Evolutionary conservation across 2,888 invertebrate species (phyloP).

Genomic region (Chloroclystis v-ata): DNA sequence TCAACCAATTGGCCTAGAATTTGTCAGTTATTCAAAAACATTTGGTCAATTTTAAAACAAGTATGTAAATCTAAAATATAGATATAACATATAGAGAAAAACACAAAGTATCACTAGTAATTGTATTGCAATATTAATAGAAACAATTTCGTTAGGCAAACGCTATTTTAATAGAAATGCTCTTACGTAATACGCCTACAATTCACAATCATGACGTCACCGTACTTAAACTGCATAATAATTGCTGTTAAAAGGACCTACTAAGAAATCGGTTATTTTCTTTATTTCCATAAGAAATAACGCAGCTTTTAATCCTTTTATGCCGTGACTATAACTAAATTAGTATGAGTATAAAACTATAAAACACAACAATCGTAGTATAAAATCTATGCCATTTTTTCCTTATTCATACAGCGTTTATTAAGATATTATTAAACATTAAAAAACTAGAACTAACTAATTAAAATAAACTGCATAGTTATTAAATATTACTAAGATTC

Average conservation of each 20-base stretch:
- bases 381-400: background rate
- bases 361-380: background rate
- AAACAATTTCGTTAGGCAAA: background rate
- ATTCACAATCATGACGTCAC: slow-evolving; percentile 1
- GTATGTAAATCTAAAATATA: too few species aligned
- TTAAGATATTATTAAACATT: too few species aligned
- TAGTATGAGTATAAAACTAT: background rate
- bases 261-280: background rate
- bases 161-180: background rate
- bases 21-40: too few species aligned
- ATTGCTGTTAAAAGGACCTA: background rate
- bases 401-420: too few species aligned
- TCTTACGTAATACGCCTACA: background rate
- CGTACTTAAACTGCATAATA: background rate
- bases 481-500: too few species aligned
- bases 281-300: slow-evolving; percentile 12
- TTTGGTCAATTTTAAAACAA: too few species aligned
- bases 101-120: too few species aligned
- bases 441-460: too few species aligned
- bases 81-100: too few species aligned
- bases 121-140: too few species aligned
- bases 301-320: slow-evolving; percentile 15
- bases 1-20: too few species aligned
- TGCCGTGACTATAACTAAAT: slow-evolving; percentile 17
- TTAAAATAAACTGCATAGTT: too few species aligned